Evolutionary conservation across 2,888 invertebrate genomes (phyloP), one percentile per base, ranked within the genome.

Genomic region (Drosophila hawaiiensis): DNA sequence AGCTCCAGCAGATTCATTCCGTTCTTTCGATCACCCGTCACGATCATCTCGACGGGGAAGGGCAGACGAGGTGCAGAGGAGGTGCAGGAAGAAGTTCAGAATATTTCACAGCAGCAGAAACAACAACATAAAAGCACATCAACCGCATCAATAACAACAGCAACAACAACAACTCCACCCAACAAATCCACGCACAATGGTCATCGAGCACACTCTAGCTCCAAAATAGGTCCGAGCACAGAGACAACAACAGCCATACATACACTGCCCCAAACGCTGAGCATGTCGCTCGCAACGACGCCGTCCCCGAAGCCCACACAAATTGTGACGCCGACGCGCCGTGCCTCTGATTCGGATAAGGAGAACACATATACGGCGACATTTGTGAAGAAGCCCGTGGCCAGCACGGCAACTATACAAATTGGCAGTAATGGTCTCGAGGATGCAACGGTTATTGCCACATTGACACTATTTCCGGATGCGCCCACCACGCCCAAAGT

Each of bases 401-500:
- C 81, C 74, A 73, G 62, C 55, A 90, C 89, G 53, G 89, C 91
- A 49, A 89, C 86, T 49, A 91, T 91, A 68, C 86, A 90, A 52
- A 83, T 92, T 37, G 80, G 76, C 64, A 83, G 78, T 79, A 83
- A 85, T 49, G 80, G 86, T 25, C 37, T 84, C 33, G 84, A 86
- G 55, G 89, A 86, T 56, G 70, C 90, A 25, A 89, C 82, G 16
- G 84, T 90, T 58, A 87, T 91, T 71, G 76, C 87, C 58, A 90
- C 84, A 25, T 60, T 90, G 31, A 79, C 83, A 19, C 94, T 95
- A 76, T 95, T 94, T 92, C 95, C 95, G 77, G 95, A 95, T 92
- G 95, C 95, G 59, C 95, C 95, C 83, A 95, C 95, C 91, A 95
- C 95, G 78, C 95, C 95, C 85, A 95, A 95, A 94, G 95, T 95